These are phyloP conservation scores for Rhabdomys dilectus DNA, from an alignment of 2,113 vertebrate species.

Conservation along the genomic window DNA sequence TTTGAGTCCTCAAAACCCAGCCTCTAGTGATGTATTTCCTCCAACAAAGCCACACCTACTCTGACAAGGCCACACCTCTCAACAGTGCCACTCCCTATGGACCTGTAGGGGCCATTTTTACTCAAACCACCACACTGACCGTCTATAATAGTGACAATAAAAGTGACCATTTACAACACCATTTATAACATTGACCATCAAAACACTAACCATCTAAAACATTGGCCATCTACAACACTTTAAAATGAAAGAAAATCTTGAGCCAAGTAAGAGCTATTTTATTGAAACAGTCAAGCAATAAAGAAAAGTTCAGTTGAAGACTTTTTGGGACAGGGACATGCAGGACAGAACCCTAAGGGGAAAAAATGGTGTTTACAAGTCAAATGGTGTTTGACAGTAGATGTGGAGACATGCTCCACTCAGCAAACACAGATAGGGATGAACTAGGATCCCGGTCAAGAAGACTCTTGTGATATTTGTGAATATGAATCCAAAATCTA, in stretches of 20 bases:
- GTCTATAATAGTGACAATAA: neutral
- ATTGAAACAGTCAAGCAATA: conserved; percentile 6
- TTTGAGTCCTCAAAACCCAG: neutral
- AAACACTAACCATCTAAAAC: neutral
- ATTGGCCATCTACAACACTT: neutral
- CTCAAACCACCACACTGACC: neutral
- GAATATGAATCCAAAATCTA: neutral
- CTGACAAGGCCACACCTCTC: too few relatives aligned
- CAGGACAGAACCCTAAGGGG: neutral
- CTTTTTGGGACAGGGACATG: neutral
- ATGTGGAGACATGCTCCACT: neutral
- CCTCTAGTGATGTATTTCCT: too few relatives aligned
- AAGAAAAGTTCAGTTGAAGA: neutral
- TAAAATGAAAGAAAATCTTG: neutral
- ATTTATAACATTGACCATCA: neutral
- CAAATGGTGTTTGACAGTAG: neutral
- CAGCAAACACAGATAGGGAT: neutral
- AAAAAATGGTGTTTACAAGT: neutral
- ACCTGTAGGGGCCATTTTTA: neutral
- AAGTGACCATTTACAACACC: neutral
- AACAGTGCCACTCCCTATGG: too few relatives aligned
- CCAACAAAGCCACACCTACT: too few relatives aligned
- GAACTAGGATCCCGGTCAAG: neutral
- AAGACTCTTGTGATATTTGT: neutral
- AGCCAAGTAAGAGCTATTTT: neutral